Conservation (phyloP, 2,113 vertebrate species). For the Microtus montanus region DNA sequence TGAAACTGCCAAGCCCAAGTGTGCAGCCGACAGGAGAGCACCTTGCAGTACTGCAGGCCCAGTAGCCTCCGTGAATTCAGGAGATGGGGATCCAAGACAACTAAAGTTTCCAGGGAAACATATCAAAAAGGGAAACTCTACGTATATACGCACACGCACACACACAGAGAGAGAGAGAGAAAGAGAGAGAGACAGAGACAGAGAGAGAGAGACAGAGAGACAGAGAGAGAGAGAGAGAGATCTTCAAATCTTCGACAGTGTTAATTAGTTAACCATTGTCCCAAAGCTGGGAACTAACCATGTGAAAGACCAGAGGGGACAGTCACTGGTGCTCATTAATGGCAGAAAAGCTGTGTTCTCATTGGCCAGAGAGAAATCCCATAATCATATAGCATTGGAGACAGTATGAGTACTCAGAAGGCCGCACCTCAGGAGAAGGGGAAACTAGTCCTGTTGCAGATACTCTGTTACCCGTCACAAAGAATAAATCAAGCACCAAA, state of each 20-base stretch:
- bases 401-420: background rate
- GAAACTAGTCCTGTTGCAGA: constrained; percentile 1
- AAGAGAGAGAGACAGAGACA: no score
- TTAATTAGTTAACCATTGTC: background rate
- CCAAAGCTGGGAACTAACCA: background rate
- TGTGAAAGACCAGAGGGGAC: background rate
- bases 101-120: background rate
- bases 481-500: constrained; percentile 19
- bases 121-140: background rate
- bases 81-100: background rate
- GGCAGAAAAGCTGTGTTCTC: background rate
- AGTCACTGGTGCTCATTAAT: background rate
- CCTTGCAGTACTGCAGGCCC: background rate
- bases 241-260: background rate
- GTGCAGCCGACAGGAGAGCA: background rate
- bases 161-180: background rate
- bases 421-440: background rate
- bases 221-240: no score
- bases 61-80: background rate
- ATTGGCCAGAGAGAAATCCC: background rate
- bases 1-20: background rate
- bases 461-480: background rate
- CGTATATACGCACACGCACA: no score
- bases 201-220: no score
- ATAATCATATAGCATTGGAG: background rate